Conservation (phyloP, 2,113 vertebrate genomes). For the Aleadryas rufinucha region DNA sequence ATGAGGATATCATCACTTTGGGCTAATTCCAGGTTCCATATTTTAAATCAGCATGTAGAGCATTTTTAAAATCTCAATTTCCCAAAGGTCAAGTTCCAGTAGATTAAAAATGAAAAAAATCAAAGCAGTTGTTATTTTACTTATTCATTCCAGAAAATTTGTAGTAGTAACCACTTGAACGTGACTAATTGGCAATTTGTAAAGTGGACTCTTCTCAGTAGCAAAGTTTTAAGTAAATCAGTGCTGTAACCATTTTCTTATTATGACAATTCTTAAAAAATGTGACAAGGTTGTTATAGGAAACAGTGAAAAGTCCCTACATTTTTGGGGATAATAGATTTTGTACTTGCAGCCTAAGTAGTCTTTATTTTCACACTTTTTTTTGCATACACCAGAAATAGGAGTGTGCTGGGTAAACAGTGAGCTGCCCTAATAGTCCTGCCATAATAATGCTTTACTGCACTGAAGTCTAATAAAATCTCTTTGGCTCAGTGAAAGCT, state of each 20-base stretch:
- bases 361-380: neutral
- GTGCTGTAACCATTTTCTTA: slow-evolving; percentile 20
- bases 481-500: neutral
- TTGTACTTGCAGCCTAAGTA: slow-evolving; percentile 8
- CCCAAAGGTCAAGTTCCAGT: neutral
- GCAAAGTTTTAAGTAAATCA: slow-evolving; percentile 15
- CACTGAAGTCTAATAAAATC: neutral
- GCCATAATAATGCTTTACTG: neutral
- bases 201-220: slow-evolving; percentile 25
- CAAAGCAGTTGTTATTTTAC: neutral
- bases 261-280: slow-evolving; percentile 46
- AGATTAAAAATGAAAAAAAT: slow-evolving; percentile 19
- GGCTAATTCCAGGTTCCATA: slow-evolving; percentile 7
- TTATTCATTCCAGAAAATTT: neutral
- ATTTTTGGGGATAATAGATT: neutral
- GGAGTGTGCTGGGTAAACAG: neutral
- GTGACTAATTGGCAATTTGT: slow-evolving; percentile 19
- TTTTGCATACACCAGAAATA: neutral
- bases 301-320: slow-evolving; percentile 6
- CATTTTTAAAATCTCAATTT: slow-evolving; percentile 19
- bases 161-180: neutral
- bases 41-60: neutral
- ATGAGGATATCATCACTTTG: neutral
- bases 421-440: neutral
- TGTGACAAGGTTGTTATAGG: slow-evolving; percentile 28